Evolutionary conservation across 2,888 invertebrate genomes (phyloP).

Genomic region (Drosophila bunnanda): DNA sequence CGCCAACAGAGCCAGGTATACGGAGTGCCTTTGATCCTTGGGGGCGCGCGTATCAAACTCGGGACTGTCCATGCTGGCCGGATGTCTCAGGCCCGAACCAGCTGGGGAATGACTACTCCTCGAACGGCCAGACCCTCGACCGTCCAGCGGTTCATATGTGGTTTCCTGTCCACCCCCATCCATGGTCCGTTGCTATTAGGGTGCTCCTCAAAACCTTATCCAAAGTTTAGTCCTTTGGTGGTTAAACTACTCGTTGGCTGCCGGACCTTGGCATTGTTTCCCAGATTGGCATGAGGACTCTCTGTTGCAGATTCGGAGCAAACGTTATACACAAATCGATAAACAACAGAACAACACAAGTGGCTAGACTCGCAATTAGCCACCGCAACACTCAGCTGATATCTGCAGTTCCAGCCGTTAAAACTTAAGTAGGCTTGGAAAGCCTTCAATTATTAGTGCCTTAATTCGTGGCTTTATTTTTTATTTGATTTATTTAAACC

Average conservation of each 20-base stretch:
- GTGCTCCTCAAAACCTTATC: not conserved
- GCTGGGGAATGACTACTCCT: constrained; percentile 17
- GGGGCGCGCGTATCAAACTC: constrained; percentile 84
- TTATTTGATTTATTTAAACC: constrained; percentile 13
- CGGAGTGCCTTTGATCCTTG: constrained; percentile 83
- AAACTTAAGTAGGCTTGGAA: not conserved
- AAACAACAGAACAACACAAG: constrained; percentile 67
- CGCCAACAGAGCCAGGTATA: constrained; percentile 87
- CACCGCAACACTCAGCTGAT: constrained; percentile 5
- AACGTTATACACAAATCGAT: constrained; percentile 59
- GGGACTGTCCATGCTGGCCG: constrained; percentile 83
- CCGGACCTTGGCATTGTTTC: constrained; percentile 34
- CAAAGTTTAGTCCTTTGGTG: constrained; percentile 8
- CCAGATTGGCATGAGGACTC: constrained; percentile 11
- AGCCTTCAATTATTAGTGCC: not conserved
- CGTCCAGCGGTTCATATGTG: constrained; percentile 84
- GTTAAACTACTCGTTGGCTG: constrained; percentile 4
- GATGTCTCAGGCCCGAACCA: constrained; percentile 67
- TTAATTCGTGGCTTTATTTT: constrained; percentile 4
- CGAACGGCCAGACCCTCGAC: constrained; percentile 67
- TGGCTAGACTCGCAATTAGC: constrained; percentile 47
- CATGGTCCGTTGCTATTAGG: constrained; percentile 41
- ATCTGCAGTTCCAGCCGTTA: not conserved
- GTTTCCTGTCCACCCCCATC: constrained; percentile 81
- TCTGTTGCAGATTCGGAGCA: constrained; percentile 50